Evolutionary conservation across 2,888 invertebrate species (phyloP), one percentile per base, ranked within the genome.

Genomic region (Drosophila silvestris): DNA sequence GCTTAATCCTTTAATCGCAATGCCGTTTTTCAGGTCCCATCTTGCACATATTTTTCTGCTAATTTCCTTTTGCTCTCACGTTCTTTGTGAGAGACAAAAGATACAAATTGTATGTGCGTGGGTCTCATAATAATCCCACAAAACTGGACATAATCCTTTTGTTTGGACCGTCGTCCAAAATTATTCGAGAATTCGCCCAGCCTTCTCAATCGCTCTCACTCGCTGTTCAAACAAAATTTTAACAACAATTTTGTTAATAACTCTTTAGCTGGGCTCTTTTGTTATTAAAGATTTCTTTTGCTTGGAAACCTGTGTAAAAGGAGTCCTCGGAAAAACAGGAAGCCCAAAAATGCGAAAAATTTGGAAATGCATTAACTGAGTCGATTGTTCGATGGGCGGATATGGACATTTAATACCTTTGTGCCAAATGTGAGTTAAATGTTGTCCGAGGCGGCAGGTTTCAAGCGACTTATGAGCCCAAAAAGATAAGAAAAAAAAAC

Each of bases 91-190:
- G 33, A 60, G 61, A 81, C 70, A 82, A 78, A 72, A 60, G 77
- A 62, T 50, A 59, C 74, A 77, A 77, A 72, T 74, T 74, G 39
- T 72, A 68, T 73, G 66, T 64, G 63, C 70, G 57, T 77, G 78
- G 80, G 73, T 73, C 78, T 72, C 77, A 85, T 85, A 80, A 82
- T 86, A 90, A 90, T 89, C 89, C 90, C 70, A 74, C 33, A 39
- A 57, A 89, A 90, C 85, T 89, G 89, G 79, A 81, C 84, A 85
- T 90, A 89, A 89, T 90, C 87, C 85, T 77, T 86, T 90, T 89
- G 89, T 88, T 82, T 79, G 87, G 16, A 47, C 78, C 67, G 69
- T 73, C 74, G 80, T 78, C 60, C 77, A 59, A 71, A 74, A 75
- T 74, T 72, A 82, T 80, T 77, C 63, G 68, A 73, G 53, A 73